Evolutionary conservation across 1,140 invertebrate species (phyloP).

Genomic region (Tyrophagus putrescentiae): DNA sequence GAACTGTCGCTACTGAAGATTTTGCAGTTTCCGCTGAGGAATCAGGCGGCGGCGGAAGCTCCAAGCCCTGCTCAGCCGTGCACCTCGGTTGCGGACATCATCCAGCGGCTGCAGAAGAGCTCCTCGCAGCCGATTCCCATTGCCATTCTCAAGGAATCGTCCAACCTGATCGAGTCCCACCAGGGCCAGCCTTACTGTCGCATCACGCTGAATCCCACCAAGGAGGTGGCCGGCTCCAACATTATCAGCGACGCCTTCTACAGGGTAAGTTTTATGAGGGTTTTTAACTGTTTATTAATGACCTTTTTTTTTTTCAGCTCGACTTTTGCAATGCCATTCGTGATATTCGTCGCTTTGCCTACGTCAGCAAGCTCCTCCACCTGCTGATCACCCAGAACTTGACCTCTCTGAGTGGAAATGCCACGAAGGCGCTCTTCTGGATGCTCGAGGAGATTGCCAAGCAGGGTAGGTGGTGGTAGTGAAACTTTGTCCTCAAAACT

Average conservation of each 20-base stretch:
- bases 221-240: slow-evolving; percentile 83
- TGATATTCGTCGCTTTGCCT: slow-evolving; percentile 85
- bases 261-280: slow-evolving; percentile 33
- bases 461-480: slow-evolving; percentile 52
- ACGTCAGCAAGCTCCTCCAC: slow-evolving; percentile 80
- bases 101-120: slow-evolving; percentile 16
- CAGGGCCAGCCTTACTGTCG: slow-evolving; percentile 59
- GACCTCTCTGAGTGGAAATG: slow-evolving; percentile 69
- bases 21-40: slow-evolving; percentile 12
- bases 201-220: slow-evolving; percentile 74
- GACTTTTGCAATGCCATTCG: slow-evolving; percentile 86
- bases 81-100: slow-evolving; percentile 1
- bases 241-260: slow-evolving; percentile 85
- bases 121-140: slow-evolving; percentile 5
- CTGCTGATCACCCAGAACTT: slow-evolving; percentile 70
- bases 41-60: slow-evolving; percentile 7
- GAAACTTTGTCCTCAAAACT: slow-evolving; percentile 10
- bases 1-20: neutral
- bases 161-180: neutral
- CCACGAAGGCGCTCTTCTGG: slow-evolving; percentile 75
- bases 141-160: neutral
- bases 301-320: slow-evolving; percentile 34
- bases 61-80: neutral
- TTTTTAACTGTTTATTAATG: neutral
- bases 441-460: slow-evolving; percentile 85